These are phyloP conservation scores for Podarcis muralis DNA, from an alignment of 2,113 vertebrate genomes.

Conservation along the genomic window DNA sequence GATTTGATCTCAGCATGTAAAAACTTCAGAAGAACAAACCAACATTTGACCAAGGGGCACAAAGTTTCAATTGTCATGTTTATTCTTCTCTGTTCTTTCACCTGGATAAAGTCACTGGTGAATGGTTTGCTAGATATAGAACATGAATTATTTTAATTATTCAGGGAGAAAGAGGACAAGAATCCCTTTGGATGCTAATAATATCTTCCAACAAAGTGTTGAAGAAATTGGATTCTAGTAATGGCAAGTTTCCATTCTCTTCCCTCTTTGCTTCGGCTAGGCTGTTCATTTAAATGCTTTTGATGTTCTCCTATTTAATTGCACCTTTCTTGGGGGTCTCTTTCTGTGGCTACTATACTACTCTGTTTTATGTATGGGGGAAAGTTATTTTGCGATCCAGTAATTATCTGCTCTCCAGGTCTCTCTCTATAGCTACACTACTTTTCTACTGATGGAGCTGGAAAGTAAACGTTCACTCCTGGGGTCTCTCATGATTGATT, in stretches of 20 bases:
- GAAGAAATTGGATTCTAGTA: not conserved
- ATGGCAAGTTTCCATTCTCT: not conserved
- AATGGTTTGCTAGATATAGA: not conserved
- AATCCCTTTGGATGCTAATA: not conserved
- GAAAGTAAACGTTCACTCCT: conserved; percentile 19
- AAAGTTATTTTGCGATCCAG: not conserved
- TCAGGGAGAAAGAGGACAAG: not conserved
- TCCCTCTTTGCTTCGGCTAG: conserved; percentile 8
- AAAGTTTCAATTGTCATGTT: not conserved
- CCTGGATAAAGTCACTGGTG: not conserved
- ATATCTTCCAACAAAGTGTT: not conserved
- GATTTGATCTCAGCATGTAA: not conserved
- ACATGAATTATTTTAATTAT: not conserved
- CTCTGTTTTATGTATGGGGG: not conserved
- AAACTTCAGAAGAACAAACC: rapidly evolving
- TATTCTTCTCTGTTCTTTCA: not conserved
- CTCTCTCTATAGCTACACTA: conserved; percentile 7
- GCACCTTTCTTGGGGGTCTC: not conserved
- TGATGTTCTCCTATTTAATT: conserved; percentile 18
- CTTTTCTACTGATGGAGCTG: conserved; percentile 10
- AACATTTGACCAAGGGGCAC: not conserved
- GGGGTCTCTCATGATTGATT: conserved; percentile 8
- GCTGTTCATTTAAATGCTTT: conserved; percentile 29
- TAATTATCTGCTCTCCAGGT: conserved; percentile 1
- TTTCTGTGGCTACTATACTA: not conserved